Conservation (phyloP, 2,113 vertebrate genomes). For the Neolamprologus sp. region DNA sequence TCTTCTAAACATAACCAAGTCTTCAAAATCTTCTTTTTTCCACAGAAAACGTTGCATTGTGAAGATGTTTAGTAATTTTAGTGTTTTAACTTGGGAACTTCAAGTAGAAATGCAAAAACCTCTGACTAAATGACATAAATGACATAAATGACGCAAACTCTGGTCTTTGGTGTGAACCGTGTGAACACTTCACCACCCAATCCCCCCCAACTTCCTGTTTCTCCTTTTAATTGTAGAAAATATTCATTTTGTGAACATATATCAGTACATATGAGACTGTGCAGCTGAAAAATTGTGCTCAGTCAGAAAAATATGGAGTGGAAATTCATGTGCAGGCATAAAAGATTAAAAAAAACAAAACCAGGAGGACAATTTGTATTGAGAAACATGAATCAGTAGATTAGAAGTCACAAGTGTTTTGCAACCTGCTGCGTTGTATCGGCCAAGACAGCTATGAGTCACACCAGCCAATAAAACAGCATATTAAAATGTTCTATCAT, state of each 20-base stretch:
- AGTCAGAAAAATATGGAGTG: neutral
- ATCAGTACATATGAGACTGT: neutral
- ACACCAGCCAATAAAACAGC: neutral
- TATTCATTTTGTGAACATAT: accelerated
- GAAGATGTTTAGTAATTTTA: neutral
- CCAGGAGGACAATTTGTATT: neutral
- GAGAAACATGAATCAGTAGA: neutral
- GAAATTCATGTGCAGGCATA: neutral
- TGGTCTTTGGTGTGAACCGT: neutral
- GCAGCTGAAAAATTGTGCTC: neutral
- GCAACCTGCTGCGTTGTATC: neutral
- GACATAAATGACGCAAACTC: accelerated
- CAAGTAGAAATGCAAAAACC: neutral
- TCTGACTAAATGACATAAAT: neutral
- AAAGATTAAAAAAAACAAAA: accelerated
- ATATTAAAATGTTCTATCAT: neutral
- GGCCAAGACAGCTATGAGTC: neutral
- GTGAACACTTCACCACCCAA: neutral
- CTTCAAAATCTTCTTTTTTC: accelerated
- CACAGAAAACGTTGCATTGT: accelerated
- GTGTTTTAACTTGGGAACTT: neutral
- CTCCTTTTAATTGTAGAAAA: neutral
- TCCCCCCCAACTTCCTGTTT: neutral
- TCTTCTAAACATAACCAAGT: accelerated
- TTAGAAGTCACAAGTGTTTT: neutral